Conservation (phyloP, 2,888 invertebrate species). For the Chrysomela aeneicollis region DNA sequence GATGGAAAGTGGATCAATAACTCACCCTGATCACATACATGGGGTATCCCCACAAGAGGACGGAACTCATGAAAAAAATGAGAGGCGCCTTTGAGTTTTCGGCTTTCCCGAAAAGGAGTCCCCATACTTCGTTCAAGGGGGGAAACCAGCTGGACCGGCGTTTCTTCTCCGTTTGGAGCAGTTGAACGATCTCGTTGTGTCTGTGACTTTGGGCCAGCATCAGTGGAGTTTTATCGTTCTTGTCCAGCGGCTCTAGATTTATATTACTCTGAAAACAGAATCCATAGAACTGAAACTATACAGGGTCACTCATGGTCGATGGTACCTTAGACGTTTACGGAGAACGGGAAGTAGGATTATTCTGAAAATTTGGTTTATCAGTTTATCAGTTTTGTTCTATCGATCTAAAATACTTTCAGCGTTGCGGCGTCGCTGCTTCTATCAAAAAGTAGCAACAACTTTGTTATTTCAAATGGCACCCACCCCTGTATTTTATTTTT, state of each 20-base stretch:
- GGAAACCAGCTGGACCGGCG: constrained; percentile 87
- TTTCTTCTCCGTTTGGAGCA: constrained; percentile 83
- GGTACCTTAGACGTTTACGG: no score
- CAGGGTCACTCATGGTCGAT: neutral
- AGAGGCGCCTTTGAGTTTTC: constrained; percentile 91
- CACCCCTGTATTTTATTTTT: no score
- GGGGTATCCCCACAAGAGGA: constrained; percentile 91
- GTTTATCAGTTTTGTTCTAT: no score
- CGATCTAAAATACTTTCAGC: no score
- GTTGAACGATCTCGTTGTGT: constrained; percentile 83
- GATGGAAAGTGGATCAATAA: no score
- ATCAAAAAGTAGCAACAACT: no score
- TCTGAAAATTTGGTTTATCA: no score
- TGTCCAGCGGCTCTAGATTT: constrained; percentile 85
- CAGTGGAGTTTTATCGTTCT: constrained; percentile 91
- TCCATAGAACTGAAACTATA: neutral
- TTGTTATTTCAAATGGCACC: no score
- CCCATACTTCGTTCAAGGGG: constrained; percentile 87
- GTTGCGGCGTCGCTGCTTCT: no score
- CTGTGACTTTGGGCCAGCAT: constrained; percentile 90
- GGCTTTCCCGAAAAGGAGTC: constrained; percentile 87
- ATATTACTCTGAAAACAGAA: constrained; percentile 73
- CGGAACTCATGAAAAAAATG: constrained; percentile 84
- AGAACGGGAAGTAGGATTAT: no score
- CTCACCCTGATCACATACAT: constrained; percentile 88